Conservation (phyloP, 2,888 invertebrate species). For the Tenthredo scrophulariae region DNA sequence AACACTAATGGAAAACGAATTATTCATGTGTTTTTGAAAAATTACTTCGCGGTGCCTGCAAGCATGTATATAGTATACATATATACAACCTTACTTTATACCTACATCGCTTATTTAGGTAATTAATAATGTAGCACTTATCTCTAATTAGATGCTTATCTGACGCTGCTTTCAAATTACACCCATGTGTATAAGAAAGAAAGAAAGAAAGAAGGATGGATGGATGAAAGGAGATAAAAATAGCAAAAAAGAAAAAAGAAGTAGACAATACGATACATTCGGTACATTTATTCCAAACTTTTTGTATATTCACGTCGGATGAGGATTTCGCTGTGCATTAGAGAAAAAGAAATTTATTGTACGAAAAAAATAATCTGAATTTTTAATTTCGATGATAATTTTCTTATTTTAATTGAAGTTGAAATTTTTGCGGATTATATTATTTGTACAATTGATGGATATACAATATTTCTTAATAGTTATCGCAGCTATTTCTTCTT, state of each 20-base stretch:
- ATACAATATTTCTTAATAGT: background rate
- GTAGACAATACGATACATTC: background rate
- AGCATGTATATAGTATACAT: too few species aligned
- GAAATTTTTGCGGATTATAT: too few species aligned
- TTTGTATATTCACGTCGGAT: background rate
- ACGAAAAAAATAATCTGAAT: background rate
- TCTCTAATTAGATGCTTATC: conserved; percentile 38
- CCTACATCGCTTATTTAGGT: background rate
- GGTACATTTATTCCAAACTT: background rate
- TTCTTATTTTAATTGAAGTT: background rate
- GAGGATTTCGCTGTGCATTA: background rate
- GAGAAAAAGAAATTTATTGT: background rate
- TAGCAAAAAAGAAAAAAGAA: background rate
- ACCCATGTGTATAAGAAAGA: background rate
- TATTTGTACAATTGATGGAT: too few species aligned
- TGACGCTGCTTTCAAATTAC: conserved; percentile 17
- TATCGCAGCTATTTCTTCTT: background rate
- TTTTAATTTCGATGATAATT: too few species aligned
- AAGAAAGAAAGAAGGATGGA: background rate
- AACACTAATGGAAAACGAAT: too few species aligned
- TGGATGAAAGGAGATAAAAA: background rate
- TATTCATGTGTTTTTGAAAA: background rate
- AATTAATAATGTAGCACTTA: conserved; percentile 31
- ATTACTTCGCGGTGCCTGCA: background rate
- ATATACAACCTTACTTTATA: background rate